Conservation (phyloP, 2,888 invertebrate species). For the Agonum fuliginosum region DNA sequence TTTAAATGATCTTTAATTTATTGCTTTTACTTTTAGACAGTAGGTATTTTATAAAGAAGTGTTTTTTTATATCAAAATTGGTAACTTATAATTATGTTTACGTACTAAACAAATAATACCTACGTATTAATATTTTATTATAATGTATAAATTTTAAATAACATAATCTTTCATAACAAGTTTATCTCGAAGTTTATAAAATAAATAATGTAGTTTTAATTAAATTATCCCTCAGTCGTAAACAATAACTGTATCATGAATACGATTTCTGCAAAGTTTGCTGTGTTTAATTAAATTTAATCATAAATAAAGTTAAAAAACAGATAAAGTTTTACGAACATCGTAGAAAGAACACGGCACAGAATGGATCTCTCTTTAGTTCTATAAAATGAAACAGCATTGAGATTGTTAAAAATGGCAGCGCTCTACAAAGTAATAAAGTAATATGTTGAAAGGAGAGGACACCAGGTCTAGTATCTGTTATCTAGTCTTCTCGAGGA, state of each 20-base stretch:
- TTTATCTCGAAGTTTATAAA: too few species aligned
- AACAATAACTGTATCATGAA: conserved; percentile 4
- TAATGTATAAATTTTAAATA: too few species aligned
- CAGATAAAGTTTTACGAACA: neutral
- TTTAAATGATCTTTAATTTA: too few species aligned
- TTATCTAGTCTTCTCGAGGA: neutral
- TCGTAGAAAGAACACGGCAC: neutral
- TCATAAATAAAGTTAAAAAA: conserved; percentile 10
- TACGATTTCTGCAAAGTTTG: neutral
- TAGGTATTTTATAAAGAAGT: too few species aligned
- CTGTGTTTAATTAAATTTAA: conserved; percentile 31
- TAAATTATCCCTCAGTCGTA: neutral
- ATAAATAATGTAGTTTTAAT: neutral
- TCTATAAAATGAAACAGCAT: conserved; percentile 14
- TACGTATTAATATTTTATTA: too few species aligned
- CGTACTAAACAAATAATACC: too few species aligned
- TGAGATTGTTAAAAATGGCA: conserved; percentile 21
- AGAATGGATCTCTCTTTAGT: neutral
- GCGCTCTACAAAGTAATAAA: conserved; percentile 22
- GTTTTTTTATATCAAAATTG: too few species aligned
- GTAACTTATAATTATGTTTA: too few species aligned
- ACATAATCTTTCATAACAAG: too few species aligned
- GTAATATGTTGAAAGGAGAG: conserved; percentile 27
- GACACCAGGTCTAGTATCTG: neutral
- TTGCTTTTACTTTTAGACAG: too few species aligned